Evolutionary conservation across 2,888 invertebrate genomes (phyloP).

Genomic region (Pachliopta kotzebuea): DNA sequence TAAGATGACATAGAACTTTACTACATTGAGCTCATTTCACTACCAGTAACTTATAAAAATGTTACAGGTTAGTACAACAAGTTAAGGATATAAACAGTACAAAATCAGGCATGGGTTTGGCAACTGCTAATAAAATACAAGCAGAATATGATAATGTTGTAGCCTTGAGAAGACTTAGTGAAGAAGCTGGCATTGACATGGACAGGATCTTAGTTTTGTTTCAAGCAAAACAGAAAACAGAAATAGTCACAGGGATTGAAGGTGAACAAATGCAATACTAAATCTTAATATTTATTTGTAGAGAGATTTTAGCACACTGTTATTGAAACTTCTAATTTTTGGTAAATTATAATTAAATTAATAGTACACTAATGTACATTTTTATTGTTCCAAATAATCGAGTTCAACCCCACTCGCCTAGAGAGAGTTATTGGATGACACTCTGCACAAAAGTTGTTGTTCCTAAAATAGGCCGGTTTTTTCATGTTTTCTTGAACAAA

Average conservation of each 20-base stretch:
- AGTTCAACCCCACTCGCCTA: no score
- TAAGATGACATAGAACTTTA: no score
- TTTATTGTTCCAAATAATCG: no score
- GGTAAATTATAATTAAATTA: no score
- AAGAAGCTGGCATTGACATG: conserved; percentile 89
- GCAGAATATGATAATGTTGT: conserved; percentile 91
- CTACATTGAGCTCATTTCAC: no score
- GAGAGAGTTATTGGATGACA: no score
- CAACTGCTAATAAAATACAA: conserved; percentile 87
- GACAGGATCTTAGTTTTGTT: conserved; percentile 86
- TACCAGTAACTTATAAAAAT: not conserved
- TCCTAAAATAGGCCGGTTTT: no score
- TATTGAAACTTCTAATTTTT: not conserved
- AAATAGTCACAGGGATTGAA: conserved; percentile 39
- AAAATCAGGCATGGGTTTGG: conserved; percentile 72
- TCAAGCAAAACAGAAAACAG: conserved; percentile 79
- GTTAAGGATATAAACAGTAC: conserved; percentile 86
- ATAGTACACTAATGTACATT: no score
- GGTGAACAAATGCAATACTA: conserved; percentile 36
- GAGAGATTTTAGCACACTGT: no score
- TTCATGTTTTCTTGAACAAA: no score
- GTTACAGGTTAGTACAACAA: conserved; percentile 86
- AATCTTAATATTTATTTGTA: not conserved
- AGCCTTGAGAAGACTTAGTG: conserved; percentile 87
- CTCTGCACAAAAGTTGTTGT: no score